Evolutionary conservation across 2,888 invertebrate species (phyloP), one percentile per base, ranked within the genome.

Genomic region (Synanthedon formicaeformis): DNA sequence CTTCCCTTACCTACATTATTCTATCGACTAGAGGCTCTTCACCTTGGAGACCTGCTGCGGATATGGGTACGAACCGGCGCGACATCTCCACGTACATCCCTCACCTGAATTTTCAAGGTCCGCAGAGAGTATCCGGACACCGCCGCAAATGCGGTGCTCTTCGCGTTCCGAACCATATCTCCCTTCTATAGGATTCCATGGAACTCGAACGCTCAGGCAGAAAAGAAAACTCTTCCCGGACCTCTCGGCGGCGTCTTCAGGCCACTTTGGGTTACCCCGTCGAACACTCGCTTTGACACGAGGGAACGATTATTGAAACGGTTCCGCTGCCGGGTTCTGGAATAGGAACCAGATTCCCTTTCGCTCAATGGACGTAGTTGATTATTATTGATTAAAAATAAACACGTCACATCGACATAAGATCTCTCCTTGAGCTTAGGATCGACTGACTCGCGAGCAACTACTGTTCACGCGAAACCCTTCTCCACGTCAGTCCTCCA

Each of bases 1-100:
- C 48, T 48, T 48, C 48, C 48, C 48, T 48, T 48, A 48, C 48
- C 48, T 48, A 48, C 48, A 48, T 48, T 48, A 48, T 48, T 48
- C 48, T 48, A 48, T 48, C 48, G 48, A 48, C 48, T 48, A 48
- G 48, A 48, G 48, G n/a, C n/a, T n/a, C n/a, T n/a, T n/a, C 16
- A 48, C 48, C 48, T 48, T 48, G 48, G 48, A 48, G 48, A 48
- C 48, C 48, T 48, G 14, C 48, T 48, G 13, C 16, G 48, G 48
- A 48, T 13, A 13, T 48, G 48, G 13, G 48, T 48, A 16, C 48
- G 13, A 13, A 5, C 13, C 48, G 48, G 48, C 13, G 48, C 13
- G 48, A 48, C 13, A 13, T 48, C 13, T 13, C 48, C 48, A 16
- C 48, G 48, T 13, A 13, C 11, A 48, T 13, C 48, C 14, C 48